phyloP scores from a whole-genome alignment of 2,113 vertebrate species.

The Hiodon tergisus region DNA sequence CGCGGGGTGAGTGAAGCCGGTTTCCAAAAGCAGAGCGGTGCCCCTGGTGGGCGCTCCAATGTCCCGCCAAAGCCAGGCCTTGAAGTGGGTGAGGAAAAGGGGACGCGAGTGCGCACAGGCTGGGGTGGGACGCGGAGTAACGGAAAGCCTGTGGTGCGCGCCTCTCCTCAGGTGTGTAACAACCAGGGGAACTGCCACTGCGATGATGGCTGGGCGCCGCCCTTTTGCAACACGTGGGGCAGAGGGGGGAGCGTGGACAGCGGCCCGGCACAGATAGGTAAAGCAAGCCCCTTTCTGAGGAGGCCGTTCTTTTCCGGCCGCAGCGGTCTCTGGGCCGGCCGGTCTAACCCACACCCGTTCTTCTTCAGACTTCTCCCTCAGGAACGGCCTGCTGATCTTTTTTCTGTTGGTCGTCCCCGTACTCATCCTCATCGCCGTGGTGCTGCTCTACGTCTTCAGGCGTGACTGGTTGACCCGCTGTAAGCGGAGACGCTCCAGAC shows the following conservation, averaged over 20 bases:
- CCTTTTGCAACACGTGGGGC: constrained; percentile 54
- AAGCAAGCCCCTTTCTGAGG: not conserved
- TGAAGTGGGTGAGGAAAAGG: not conserved
- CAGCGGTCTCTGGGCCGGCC: not conserved
- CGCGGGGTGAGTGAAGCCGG: constrained; percentile 61
- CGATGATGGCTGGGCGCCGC: constrained; percentile 63
- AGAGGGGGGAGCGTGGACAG: constrained; percentile 76
- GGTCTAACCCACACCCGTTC: not conserved
- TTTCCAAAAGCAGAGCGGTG: no score
- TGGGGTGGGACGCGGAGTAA: not conserved
- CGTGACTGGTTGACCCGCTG: constrained; percentile 48
- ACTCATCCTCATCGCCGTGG: constrained; percentile 46
- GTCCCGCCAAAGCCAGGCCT: not conserved
- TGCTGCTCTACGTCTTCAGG: constrained; percentile 56
- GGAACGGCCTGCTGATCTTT: constrained; percentile 77
- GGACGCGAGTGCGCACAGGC: not conserved
- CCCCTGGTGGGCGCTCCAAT: no score
- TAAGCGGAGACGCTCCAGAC: constrained; percentile 18
- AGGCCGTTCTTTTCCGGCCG: not conserved
- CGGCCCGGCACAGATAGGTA: constrained; percentile 70
- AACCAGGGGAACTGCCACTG: constrained; percentile 70
- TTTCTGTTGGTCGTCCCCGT: constrained; percentile 75
- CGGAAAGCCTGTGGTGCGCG: not conserved
- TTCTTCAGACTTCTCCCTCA: constrained; percentile 71
- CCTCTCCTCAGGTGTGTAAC: constrained; percentile 64